These are phyloP conservation scores for Poecilia velifera DNA, from an alignment of 2,797 vertebrate genomes.

Conservation along the genomic window DNA sequence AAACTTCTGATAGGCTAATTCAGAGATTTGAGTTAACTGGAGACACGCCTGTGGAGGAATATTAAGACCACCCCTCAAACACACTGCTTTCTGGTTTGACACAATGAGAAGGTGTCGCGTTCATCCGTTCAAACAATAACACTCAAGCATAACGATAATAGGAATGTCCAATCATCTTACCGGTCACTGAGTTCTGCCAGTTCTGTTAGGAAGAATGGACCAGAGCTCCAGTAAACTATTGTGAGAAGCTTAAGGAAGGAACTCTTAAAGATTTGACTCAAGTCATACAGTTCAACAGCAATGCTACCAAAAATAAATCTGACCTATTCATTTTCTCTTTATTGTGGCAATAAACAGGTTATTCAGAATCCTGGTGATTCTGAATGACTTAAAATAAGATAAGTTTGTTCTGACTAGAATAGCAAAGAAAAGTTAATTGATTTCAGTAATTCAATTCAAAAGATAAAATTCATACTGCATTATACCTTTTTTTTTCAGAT, in stretches of 20 bases:
- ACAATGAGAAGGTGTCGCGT: background rate
- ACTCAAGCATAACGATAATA: background rate
- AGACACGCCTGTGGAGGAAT: background rate
- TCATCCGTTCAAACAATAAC: background rate
- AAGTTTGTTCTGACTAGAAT: background rate
- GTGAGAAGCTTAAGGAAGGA: background rate
- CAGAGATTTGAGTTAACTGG: background rate
- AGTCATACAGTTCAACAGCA: background rate
- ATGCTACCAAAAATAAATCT: background rate
- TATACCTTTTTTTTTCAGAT: background rate
- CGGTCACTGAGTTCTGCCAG: background rate
- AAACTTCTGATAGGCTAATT: background rate
- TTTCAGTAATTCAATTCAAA: background rate
- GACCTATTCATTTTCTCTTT: background rate
- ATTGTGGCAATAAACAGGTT: background rate
- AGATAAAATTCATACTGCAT: background rate
- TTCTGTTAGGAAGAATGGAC: background rate
- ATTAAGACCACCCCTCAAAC: background rate
- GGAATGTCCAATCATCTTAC: background rate
- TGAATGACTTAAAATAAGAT: background rate
- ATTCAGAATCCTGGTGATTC: background rate
- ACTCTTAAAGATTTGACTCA: background rate
- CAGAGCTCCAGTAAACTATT: background rate
- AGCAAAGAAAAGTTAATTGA: background rate
- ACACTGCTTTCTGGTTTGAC: background rate